Conservation (phyloP, 2,113 vertebrate species). For the Phrynosoma platyrhinos region DNA sequence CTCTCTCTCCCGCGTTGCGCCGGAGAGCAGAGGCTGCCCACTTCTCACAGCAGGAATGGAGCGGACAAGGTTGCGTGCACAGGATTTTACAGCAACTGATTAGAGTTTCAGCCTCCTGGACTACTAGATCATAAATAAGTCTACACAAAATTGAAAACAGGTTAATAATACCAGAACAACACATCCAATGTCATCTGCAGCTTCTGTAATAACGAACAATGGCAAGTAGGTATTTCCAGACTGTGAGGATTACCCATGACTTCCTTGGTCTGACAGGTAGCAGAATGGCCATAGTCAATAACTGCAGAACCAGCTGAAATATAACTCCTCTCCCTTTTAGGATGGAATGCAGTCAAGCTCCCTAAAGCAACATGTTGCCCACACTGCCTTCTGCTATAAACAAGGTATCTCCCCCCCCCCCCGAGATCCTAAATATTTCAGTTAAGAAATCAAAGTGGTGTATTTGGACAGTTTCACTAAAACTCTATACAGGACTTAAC, state of each 20-base stretch:
- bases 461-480: not conserved
- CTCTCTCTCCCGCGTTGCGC: no score
- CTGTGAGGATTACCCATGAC: not conserved
- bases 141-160: not conserved
- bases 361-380: not conserved
- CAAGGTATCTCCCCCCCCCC: not conserved
- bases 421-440: not conserved
- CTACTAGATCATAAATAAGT: not conserved
- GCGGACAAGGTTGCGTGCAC: no score
- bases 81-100: no score
- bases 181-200: not conserved
- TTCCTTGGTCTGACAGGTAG: not conserved
- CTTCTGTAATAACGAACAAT: not conserved
- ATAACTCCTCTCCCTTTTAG: not conserved
- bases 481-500: not conserved
- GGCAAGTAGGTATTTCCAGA: no score
- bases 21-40: no score
- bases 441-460: not conserved
- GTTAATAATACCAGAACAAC: not conserved
- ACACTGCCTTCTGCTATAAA: not conserved
- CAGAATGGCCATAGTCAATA: not conserved
- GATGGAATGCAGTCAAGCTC: not conserved
- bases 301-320: not conserved
- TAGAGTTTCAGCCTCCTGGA: not conserved
- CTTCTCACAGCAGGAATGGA: no score